Conservation (phyloP, 1,140 invertebrate species). For the Drosophila serrata region DNA sequence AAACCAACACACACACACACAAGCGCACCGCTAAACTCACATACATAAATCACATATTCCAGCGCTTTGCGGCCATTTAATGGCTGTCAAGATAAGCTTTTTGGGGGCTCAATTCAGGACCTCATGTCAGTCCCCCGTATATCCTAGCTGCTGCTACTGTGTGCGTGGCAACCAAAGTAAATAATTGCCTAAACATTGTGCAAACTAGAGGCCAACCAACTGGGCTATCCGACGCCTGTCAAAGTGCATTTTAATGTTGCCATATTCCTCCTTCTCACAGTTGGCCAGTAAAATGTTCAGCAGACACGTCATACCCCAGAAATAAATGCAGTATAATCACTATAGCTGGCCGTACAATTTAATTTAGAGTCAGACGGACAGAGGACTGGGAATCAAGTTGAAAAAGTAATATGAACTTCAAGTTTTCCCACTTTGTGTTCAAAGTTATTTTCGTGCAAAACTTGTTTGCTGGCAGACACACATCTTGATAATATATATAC, state of each 20-base stretch:
- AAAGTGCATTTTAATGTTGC: constrained; percentile 66
- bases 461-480: constrained; percentile 15
- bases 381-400: neutral
- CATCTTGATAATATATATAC: constrained; percentile 11
- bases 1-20: constrained; percentile 12
- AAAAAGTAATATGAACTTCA: constrained; percentile 39
- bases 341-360: constrained; percentile 12
- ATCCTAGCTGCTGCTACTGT: neutral
- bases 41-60: constrained; percentile 73
- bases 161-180: constrained; percentile 57
- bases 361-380: constrained; percentile 15
- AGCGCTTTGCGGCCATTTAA: constrained; percentile 76
- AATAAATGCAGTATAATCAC: constrained; percentile 33
- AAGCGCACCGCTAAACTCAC: constrained; percentile 15
- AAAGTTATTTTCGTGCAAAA: constrained; percentile 25
- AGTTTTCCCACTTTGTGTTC: constrained; percentile 18
- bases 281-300: constrained; percentile 15
- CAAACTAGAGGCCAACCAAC: constrained; percentile 35
- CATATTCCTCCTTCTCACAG: neutral
- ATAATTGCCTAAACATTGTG: constrained; percentile 77
- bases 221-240: constrained; percentile 26
- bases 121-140: constrained; percentile 3
- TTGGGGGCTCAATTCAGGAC: constrained; percentile 28
- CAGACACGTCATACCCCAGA: constrained; percentile 26
- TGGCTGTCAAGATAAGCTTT: constrained; percentile 80